Conservation (phyloP, 2,113 vertebrate genomes). For the Colossoma macropomum region DNA sequence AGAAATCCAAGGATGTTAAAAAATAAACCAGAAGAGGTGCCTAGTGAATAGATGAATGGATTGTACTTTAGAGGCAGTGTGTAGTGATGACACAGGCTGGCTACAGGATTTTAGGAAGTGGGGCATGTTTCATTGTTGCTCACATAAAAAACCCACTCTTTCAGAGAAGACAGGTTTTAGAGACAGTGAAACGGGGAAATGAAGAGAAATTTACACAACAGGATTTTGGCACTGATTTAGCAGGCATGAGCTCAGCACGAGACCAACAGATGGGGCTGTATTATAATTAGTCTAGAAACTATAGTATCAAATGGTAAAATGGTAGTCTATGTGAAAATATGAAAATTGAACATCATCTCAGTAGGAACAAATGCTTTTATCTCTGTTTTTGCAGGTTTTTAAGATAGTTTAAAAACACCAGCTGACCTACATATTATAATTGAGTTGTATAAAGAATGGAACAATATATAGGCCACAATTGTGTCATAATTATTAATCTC, state of each 20-base stretch:
- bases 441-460: no score
- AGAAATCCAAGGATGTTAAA: not conserved
- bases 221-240: no score
- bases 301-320: not conserved
- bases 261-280: no score
- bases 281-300: not conserved
- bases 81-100: not conserved
- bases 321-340: not conserved
- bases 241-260: no score
- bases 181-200: not conserved
- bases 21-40: not conserved
- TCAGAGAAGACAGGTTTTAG: not conserved
- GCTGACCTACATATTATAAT: no score
- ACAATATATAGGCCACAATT: no score
- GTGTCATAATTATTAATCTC: no score
- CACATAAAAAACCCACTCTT: not conserved
- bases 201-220: no score
- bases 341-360: no score
- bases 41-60: not conserved
- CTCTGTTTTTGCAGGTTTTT: no score
- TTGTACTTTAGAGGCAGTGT: not conserved
- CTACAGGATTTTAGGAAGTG: conserved; percentile 31
- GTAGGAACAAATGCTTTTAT: no score
- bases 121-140: conserved; percentile 34
- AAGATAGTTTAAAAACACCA: no score